phyloP scores from a whole-genome alignment of 2,888 invertebrate genomes.

The Pammene aurita region DNA sequence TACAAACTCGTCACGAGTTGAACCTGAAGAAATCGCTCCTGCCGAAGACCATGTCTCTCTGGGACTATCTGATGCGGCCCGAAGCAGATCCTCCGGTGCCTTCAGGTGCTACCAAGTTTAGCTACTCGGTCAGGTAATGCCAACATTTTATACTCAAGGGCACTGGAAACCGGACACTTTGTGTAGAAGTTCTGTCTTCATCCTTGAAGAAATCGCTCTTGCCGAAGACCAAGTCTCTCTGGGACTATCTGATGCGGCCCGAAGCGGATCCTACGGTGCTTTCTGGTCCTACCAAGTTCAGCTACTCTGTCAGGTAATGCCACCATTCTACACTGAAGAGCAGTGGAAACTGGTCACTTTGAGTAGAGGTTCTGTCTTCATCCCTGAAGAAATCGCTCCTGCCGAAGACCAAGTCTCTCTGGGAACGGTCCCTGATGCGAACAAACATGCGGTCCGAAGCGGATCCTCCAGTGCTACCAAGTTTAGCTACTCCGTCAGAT shows the following conservation, averaged over 20 bases:
- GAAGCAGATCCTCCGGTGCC: conserved; percentile 87
- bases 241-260: conserved; percentile 69
- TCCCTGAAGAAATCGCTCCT: too few relatives aligned
- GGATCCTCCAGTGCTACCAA: too few relatives aligned
- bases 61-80: conserved; percentile 69
- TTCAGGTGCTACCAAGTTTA: conserved; percentile 89
- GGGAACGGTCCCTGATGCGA: too few relatives aligned
- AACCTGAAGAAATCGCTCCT: conserved; percentile 62
- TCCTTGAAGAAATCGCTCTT: conserved; percentile 59
- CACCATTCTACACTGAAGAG: too few relatives aligned
- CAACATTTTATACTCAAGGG: too few relatives aligned
- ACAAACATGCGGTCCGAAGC: too few relatives aligned
- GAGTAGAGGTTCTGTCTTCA: too few relatives aligned
- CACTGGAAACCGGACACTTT: too few relatives aligned
- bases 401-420: too few relatives aligned
- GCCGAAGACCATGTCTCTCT: conserved; percentile 62
- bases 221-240: conserved; percentile 62
- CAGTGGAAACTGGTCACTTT: too few relatives aligned
- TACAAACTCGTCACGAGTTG: conserved; percentile 65
- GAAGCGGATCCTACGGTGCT: conserved; percentile 87
- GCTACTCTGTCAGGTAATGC: conserved; percentile 87
- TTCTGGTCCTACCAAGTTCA: conserved; percentile 89
- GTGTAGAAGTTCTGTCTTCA: too few relatives aligned
- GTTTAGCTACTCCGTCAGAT: too few relatives aligned
- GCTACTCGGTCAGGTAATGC: conserved; percentile 86